Conservation (phyloP, 2,888 invertebrate genomes). For the Epiperipatus broadwayi region DNA sequence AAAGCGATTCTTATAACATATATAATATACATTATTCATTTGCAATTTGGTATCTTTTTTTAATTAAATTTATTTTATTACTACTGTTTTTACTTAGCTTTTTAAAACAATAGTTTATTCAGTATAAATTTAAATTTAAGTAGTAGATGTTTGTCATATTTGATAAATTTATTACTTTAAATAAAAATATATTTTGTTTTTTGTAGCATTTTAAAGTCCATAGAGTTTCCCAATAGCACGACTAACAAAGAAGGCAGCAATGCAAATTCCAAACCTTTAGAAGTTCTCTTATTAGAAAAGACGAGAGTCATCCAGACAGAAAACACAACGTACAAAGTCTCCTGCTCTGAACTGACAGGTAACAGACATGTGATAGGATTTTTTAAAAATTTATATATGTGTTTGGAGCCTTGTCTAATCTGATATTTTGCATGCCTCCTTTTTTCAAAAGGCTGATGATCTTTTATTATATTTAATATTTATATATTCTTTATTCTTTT, state of each 20-base stretch:
- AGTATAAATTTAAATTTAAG: constrained; percentile 4
- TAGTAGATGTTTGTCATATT: background rate
- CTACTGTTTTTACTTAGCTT: too few species aligned
- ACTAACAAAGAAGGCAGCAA: constrained; percentile 27
- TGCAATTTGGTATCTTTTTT: background rate
- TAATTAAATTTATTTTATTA: background rate
- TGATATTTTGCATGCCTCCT: too few species aligned
- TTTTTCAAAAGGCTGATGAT: too few species aligned
- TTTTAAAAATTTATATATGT: too few species aligned
- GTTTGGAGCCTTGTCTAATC: too few species aligned
- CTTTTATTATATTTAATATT: too few species aligned
- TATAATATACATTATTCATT: too few species aligned
- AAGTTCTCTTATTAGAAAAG: constrained; percentile 54
- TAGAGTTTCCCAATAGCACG: constrained; percentile 45
- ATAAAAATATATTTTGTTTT: constrained; percentile 29
- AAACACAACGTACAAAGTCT: constrained; percentile 34
- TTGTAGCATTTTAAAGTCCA: constrained; percentile 52
- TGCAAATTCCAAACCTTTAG: constrained; percentile 45
- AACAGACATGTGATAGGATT: constrained; percentile 16
- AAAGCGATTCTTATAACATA: too few species aligned
- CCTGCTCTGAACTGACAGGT: constrained; percentile 30
- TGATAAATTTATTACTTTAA: constrained; percentile 24
- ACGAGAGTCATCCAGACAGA: constrained; percentile 46
- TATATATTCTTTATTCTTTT: too few species aligned
- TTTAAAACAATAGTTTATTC: too few species aligned